A percentile compares a stretch with the other conserved stretches of the same genome.
Evolutionary conservation across 2,888 invertebrate genomes (phyloP).

Genomic region (Parochlus steinenii): DNA sequence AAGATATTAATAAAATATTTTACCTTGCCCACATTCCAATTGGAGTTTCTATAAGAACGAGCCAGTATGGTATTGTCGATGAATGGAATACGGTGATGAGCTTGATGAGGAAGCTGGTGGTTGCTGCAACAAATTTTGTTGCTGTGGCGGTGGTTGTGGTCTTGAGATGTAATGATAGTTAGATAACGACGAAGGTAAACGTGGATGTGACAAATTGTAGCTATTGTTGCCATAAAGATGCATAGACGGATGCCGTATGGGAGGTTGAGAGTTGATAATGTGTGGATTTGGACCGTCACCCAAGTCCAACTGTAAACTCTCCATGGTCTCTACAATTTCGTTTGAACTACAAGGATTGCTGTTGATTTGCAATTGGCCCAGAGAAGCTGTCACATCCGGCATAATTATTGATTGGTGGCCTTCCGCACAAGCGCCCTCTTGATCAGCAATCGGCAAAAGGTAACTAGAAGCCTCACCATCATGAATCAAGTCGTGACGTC

Average conservation of each 20-base stretch:
- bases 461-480: conserved; percentile 38
- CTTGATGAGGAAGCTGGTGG: background rate
- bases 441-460: background rate
- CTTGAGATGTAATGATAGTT: conserved; percentile 30
- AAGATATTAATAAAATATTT: no score
- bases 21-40: no score
- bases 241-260: conserved; percentile 1
- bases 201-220: background rate
- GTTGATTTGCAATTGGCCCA: conserved; percentile 45
- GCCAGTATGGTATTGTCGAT: no score
- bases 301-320: conserved; percentile 57
- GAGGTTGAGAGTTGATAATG: conserved; percentile 19
- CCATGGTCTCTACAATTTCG: conserved; percentile 18
- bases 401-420: conserved; percentile 61
- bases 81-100: no score
- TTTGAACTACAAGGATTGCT: conserved; percentile 18
- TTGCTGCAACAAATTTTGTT: conserved; percentile 1
- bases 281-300: conserved; percentile 74
- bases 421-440: conserved; percentile 33
- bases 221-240: conserved; percentile 6
- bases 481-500: conserved; percentile 42
- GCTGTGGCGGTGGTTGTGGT: conserved; percentile 15
- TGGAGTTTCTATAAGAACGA: no score
- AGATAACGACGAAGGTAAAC: conserved; percentile 18
- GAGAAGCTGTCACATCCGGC: conserved; percentile 73